Percentiles rank a stretch among this genome's conserved stretches.
phyloP scores from a whole-genome alignment of 2,113 vertebrate species.

The Phalacrocorax carbo region DNA sequence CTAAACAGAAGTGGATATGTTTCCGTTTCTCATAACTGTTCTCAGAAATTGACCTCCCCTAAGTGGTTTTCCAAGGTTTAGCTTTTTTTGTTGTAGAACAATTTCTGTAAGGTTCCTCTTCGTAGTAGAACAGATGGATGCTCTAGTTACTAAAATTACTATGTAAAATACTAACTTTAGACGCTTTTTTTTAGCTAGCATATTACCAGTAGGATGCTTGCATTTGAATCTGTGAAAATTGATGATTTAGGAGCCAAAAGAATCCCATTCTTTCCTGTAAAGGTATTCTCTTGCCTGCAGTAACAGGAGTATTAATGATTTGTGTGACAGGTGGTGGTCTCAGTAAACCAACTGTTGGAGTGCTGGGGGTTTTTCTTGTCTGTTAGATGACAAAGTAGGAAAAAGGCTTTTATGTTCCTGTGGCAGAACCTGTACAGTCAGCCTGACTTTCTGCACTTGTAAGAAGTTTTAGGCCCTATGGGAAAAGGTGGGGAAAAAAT shows the following conservation, averaged over 20 bases:
- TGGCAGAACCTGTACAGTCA: constrained; percentile 32
- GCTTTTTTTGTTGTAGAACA: background rate
- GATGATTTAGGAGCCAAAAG: background rate
- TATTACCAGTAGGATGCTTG: background rate
- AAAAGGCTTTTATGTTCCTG: background rate
- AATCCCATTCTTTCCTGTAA: background rate
- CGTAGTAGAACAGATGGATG: background rate
- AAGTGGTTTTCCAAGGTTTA: background rate
- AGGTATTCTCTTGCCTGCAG: background rate
- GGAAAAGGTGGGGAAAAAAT: background rate
- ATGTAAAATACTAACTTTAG: background rate
- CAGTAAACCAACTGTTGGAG: background rate
- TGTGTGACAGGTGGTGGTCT: background rate
- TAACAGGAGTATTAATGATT: background rate
- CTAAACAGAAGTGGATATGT: background rate
- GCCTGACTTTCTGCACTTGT: background rate
- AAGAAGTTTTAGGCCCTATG: background rate
- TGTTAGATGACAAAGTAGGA: background rate
- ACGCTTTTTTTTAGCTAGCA: background rate
- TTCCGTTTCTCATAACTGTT: background rate
- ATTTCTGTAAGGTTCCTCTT: background rate
- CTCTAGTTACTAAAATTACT: background rate
- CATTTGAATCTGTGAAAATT: background rate
- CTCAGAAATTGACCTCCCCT: background rate
- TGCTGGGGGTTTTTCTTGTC: background rate